Evolutionary conservation across 2,113 vertebrate species (phyloP).

Genomic region (Equus przewalskii): DNA sequence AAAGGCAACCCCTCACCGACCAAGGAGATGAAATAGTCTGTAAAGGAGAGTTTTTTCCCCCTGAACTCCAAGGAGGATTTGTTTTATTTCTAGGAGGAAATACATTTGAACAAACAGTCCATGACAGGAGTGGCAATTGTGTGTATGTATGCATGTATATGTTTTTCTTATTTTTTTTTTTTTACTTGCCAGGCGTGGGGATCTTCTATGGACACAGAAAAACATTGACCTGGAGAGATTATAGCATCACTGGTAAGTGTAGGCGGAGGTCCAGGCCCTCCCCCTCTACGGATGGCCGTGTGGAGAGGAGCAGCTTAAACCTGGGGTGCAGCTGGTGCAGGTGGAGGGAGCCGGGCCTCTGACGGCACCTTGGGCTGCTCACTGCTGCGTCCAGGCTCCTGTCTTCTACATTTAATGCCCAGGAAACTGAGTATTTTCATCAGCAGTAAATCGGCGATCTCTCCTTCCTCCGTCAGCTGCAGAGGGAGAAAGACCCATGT

Average conservation of each 20-base stretch:
- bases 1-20: neutral
- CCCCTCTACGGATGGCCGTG: rapidly evolving
- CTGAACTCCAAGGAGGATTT: neutral
- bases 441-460: slow-evolving; percentile 95
- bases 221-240: neutral
- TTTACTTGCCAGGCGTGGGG: neutral
- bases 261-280: too few species aligned
- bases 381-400: slow-evolving; percentile 19
- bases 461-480: slow-evolving; percentile 95
- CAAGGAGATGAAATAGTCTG: neutral
- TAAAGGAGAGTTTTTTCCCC: neutral
- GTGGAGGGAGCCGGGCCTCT: neutral
- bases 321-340: neutral
- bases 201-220: neutral
- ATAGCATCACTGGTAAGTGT: neutral
- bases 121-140: neutral
- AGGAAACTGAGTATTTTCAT: slow-evolving; percentile 94
- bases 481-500: slow-evolving; percentile 17
- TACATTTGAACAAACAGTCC: neutral
- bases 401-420: slow-evolving; percentile 91
- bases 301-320: neutral
- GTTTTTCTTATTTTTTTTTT: neutral
- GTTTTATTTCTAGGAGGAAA: slow-evolving; percentile 66
- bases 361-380: neutral
- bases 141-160: neutral